Conservation (phyloP, 2,888 invertebrate species). For the Penaeus monodon region DNA sequence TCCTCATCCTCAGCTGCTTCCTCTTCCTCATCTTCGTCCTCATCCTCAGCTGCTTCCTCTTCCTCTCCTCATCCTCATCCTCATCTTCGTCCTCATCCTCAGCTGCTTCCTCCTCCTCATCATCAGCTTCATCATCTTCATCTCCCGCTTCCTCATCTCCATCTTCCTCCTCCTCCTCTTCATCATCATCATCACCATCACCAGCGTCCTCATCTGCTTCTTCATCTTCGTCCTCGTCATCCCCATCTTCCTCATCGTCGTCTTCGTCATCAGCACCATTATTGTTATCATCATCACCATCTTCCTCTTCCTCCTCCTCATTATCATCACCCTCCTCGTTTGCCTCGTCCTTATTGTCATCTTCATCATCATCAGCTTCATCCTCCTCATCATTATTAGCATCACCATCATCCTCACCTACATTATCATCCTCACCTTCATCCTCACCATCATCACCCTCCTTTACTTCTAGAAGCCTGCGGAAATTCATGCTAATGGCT, state of each 20-base stretch:
- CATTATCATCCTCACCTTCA: conserved; percentile 21
- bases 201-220: neutral
- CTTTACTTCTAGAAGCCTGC: conserved; percentile 65
- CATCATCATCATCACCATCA: neutral
- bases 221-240: neutral
- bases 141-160: conserved; percentile 72
- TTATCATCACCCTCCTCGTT: conserved; percentile 21
- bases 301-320: conserved; percentile 16
- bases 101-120: conserved; percentile 71
- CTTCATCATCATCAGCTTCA: conserved; percentile 17
- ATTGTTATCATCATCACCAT: conserved; percentile 1
- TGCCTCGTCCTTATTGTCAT: conserved; percentile 15
- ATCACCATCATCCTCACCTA: conserved; percentile 11
- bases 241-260: neutral
- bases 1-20: conserved; percentile 10
- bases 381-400: conserved; percentile 8
- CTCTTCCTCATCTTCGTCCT: conserved; percentile 6
- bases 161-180: conserved; percentile 51
- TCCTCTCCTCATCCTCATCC: conserved; percentile 44
- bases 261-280: conserved; percentile 6
- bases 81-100: conserved; percentile 66
- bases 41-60: conserved; percentile 22
- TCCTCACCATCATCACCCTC: conserved; percentile 18
- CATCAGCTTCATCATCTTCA: conserved; percentile 71
- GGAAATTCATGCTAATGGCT: conserved; percentile 47